phyloP scores from a whole-genome alignment of 2,797 vertebrate species.

The Phrynocephalus vlangalii region DNA sequence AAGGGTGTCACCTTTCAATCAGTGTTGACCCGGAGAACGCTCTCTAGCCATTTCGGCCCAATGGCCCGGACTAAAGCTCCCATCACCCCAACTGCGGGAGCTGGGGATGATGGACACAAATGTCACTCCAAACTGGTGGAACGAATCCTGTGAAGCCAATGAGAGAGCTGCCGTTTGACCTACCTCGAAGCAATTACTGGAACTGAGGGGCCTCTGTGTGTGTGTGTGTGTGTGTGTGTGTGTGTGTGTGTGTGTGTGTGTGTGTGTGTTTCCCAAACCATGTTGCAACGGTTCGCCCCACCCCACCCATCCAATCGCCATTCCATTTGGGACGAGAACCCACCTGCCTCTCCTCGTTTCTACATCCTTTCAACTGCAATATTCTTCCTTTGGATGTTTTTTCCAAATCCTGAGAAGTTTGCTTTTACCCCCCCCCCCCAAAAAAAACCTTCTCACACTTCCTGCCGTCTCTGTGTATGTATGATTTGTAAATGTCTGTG shows the following conservation, averaged over 20 bases:
- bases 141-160: background rate
- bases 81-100: background rate
- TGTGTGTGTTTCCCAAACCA: background rate
- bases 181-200: background rate
- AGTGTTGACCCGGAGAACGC: background rate
- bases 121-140: no score
- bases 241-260: no score
- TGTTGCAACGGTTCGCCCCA: background rate
- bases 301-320: background rate
- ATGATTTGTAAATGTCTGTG: slow-evolving; percentile 34
- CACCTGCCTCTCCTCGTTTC: background rate
- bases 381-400: background rate
- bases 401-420: background rate
- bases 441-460: no score
- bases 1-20: background rate
- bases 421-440: background rate
- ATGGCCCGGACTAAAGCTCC: background rate
- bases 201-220: background rate
- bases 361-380: background rate
- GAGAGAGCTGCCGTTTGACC: background rate
- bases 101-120: background rate
- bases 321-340: background rate
- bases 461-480: background rate
- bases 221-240: no score
- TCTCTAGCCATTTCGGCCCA: background rate